Percentiles rank a stretch among this genome's conserved stretches.
These are phyloP conservation scores for Leptura quadrifasciata DNA, from an alignment of 2,888 invertebrate genomes.

Conservation along the genomic window DNA sequence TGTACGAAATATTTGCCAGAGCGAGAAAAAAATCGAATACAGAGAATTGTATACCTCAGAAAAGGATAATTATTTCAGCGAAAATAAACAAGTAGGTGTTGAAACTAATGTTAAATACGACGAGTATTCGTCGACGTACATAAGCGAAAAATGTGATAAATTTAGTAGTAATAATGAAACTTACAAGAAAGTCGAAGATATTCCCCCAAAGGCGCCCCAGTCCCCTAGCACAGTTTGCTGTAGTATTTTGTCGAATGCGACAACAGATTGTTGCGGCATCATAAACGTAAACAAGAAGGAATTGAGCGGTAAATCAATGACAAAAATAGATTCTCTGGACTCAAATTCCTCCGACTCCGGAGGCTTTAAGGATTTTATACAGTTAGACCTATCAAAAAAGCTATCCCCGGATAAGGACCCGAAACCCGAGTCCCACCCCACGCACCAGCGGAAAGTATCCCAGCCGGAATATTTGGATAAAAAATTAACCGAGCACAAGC, in stretches of 20 bases:
- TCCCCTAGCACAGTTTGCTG: constrained; percentile 74
- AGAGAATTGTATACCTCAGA: constrained; percentile 50
- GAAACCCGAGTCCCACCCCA: constrained; percentile 45
- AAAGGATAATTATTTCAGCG: constrained; percentile 48
- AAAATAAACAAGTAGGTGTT: constrained; percentile 52
- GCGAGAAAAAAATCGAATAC: constrained; percentile 55
- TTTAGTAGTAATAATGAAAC: constrained; percentile 61
- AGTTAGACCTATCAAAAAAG: constrained; percentile 65
- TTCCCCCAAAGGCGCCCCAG: constrained; percentile 68
- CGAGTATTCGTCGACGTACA: constrained; percentile 58
- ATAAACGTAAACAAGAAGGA: constrained; percentile 71
- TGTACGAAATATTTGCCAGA: constrained; percentile 40
- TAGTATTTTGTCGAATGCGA: constrained; percentile 72
- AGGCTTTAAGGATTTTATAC: constrained; percentile 73
- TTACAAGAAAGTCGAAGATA: constrained; percentile 63
- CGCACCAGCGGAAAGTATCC: constrained; percentile 69
- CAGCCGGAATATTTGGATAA: constrained; percentile 69
- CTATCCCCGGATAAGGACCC: constrained; percentile 54
- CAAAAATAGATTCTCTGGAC: constrained; percentile 72
- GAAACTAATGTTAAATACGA: constrained; percentile 62
- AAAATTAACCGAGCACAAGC: constrained; percentile 60
- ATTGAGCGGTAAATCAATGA: constrained; percentile 67
- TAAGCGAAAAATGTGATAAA: constrained; percentile 69
- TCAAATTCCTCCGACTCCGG: constrained; percentile 74
- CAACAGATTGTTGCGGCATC: constrained; percentile 73